Percentiles rank a stretch among this genome's conserved stretches.
These are phyloP conservation scores for Melanophora roralis DNA, from an alignment of 2,888 invertebrate species.

Conservation along the genomic window DNA sequence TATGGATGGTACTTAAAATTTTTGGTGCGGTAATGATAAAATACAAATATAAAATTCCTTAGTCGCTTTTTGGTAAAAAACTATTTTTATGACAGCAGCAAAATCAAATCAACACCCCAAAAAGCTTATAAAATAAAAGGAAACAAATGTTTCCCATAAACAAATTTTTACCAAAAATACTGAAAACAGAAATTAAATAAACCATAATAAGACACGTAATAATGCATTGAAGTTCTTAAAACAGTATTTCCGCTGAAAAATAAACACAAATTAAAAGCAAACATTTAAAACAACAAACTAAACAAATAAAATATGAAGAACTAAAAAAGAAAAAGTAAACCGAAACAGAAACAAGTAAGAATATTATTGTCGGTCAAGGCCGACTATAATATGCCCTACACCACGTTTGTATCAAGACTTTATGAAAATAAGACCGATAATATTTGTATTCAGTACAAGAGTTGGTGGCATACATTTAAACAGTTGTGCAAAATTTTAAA, in stretches of 20 bases:
- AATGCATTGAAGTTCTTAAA: conserved; percentile 37
- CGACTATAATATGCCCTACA: no score
- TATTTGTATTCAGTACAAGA: no score
- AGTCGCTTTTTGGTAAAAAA: not conserved
- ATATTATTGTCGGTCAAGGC: no score
- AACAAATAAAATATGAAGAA: conserved; percentile 42
- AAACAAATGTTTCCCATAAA: conserved; percentile 3
- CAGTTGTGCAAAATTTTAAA: no score
- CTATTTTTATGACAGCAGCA: not conserved
- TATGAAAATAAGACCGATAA: no score
- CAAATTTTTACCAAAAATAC: conserved; percentile 15
- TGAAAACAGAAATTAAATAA: conserved; percentile 8
- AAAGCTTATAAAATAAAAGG: not conserved
- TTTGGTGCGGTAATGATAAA: no score
- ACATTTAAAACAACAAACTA: conserved; percentile 34
- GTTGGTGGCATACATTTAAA: no score
- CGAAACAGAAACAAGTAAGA: conserved; percentile 38
- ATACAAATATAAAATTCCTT: not conserved
- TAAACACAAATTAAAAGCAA: conserved; percentile 57
- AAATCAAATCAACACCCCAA: conserved; percentile 4
- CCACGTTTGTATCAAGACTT: no score
- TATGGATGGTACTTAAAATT: no score
- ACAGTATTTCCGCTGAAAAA: conserved; percentile 57
- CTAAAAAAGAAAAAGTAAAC: conserved; percentile 41
- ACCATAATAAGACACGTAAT: conserved; percentile 19